Evolutionary conservation across 2,888 invertebrate genomes (phyloP).

Genomic region (Mythimna impura): DNA sequence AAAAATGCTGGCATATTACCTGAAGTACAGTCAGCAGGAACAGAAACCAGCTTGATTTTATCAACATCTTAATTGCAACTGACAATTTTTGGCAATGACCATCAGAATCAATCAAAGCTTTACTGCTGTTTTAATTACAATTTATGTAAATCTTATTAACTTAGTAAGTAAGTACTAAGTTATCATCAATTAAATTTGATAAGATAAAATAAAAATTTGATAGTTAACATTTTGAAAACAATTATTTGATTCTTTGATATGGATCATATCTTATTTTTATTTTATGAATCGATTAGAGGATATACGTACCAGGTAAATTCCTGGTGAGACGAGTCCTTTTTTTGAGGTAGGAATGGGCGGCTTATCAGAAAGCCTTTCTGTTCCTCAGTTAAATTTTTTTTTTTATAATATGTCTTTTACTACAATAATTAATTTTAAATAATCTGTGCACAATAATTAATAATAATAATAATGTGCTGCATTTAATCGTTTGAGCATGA

Average conservation of each 20-base stretch:
- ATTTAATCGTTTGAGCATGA: no score
- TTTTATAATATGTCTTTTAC: no score
- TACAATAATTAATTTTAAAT: no score
- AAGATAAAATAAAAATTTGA: background rate
- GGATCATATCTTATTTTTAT: background rate
- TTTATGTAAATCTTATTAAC: background rate
- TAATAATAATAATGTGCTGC: no score
- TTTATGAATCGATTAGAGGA: background rate
- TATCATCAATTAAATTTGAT: background rate
- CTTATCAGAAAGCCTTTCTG: no score
- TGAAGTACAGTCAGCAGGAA: conserved; percentile 12
- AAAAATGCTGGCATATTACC: background rate
- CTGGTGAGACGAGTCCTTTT: no score
- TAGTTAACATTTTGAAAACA: background rate
- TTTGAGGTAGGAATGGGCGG: no score
- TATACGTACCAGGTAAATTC: no score
- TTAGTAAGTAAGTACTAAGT: no score
- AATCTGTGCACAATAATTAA: no score
- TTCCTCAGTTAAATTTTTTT: no score
- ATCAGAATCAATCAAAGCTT: background rate
- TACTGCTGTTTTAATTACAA: background rate
- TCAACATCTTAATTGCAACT: conserved; percentile 14
- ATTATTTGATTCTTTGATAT: background rate
- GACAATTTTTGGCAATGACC: background rate
- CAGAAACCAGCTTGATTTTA: background rate